These are phyloP conservation scores for Eupithecia insigniata DNA, from an alignment of 2,888 invertebrate genomes.

Conservation along the genomic window DNA sequence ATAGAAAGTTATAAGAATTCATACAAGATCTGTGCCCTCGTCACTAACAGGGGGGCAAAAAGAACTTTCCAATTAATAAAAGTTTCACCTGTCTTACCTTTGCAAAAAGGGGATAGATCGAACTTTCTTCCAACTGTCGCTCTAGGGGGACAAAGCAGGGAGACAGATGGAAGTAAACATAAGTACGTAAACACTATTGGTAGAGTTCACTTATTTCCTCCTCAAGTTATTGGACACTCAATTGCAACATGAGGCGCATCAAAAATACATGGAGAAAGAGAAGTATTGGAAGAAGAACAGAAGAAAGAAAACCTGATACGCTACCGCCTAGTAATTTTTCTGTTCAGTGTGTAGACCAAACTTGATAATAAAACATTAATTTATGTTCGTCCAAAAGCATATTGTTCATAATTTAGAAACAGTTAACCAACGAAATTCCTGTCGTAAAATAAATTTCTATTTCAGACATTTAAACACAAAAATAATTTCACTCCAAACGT, in stretches of 20 bases:
- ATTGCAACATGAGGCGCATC: no score
- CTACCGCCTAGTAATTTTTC: not conserved
- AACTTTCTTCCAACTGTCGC: no score
- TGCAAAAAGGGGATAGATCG: no score
- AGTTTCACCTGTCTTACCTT: no score
- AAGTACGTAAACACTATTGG: no score
- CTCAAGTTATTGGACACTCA: no score
- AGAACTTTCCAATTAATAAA: no score
- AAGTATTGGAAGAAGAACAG: not conserved
- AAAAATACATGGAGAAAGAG: no score
- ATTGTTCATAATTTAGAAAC: not conserved
- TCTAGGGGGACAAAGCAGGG: no score
- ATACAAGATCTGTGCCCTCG: not conserved
- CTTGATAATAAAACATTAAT: not conserved
- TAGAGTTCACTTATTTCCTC: no score
- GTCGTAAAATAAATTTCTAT: conserved; percentile 30
- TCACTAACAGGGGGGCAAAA: no score
- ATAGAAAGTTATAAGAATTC: not conserved
- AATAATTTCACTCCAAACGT: conserved; percentile 34
- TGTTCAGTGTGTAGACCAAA: not conserved
- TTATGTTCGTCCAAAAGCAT: not conserved
- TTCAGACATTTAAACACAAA: conserved; percentile 30
- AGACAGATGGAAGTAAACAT: no score
- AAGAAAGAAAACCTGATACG: not conserved
- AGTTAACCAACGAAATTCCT: conserved; percentile 9